Percentiles rank a stretch among this genome's conserved stretches.
These are phyloP conservation scores for Pampus argenteus DNA, from an alignment of 2,797 vertebrate genomes.

Conservation along the genomic window DNA sequence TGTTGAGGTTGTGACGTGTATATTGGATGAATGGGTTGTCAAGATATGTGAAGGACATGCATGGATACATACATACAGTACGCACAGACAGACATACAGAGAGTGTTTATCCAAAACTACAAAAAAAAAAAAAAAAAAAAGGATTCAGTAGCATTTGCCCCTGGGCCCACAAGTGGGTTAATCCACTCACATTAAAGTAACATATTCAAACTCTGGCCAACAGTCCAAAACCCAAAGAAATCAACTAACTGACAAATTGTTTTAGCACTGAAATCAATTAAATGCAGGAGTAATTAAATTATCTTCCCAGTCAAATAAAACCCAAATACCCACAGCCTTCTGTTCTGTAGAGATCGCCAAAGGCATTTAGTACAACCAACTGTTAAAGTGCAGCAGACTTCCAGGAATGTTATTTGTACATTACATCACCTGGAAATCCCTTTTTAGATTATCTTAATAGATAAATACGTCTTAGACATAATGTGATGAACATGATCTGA, in stretches of 20 bases:
- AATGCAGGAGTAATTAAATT: not conserved
- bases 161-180: not conserved
- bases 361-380: not conserved
- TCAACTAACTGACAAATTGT: not conserved
- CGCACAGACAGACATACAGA: too few relatives aligned
- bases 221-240: not conserved
- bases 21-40: too few relatives aligned
- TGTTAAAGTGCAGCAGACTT: not conserved
- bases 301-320: not conserved
- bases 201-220: not conserved
- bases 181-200: not conserved
- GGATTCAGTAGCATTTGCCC: not conserved
- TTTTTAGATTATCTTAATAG: slow-evolving; percentile 43
- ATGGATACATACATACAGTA: too few relatives aligned
- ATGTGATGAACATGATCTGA: slow-evolving; percentile 27
- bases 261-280: not conserved
- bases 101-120: not conserved
- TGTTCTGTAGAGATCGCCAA: not conserved
- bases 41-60: too few relatives aligned
- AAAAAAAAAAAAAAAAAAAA: not conserved
- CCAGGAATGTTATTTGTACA: not conserved
- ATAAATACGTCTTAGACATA: slow-evolving; percentile 1
- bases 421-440: slow-evolving; percentile 1
- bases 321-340: not conserved
- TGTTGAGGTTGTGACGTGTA: too few relatives aligned